A percentile compares a stretch with the other conserved stretches of the same genome.
These are phyloP conservation scores for Sitophilus oryzae DNA, from an alignment of 1,140 invertebrate genomes.

Conservation along the genomic window DNA sequence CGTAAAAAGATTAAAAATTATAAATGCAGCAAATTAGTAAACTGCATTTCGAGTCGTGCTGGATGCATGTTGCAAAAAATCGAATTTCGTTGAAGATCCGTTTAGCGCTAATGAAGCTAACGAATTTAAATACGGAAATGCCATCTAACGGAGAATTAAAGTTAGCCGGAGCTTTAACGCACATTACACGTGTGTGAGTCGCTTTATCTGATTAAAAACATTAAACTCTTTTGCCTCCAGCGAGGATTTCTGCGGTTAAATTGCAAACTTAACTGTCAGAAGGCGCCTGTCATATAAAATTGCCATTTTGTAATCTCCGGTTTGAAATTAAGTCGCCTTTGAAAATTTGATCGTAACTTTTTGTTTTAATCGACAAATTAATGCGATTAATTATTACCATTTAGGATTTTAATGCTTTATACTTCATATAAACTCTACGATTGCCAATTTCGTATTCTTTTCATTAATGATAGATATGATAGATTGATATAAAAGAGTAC, in stretches of 20 bases:
- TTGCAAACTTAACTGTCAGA: constrained; percentile 6
- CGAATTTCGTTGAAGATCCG: not conserved
- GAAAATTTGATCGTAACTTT: not conserved
- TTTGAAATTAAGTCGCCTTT: not conserved
- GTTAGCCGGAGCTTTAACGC: constrained; percentile 9
- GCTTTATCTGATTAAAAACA: constrained; percentile 30
- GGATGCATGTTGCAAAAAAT: not conserved
- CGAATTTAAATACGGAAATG: constrained; percentile 3
- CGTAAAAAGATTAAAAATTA: constrained; percentile 1
- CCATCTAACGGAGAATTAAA: not conserved
- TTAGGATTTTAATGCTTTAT: too few relatives aligned
- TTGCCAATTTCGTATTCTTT: too few relatives aligned
- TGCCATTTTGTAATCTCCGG: not conserved
- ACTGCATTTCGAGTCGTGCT: not conserved
- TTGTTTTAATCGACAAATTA: not conserved
- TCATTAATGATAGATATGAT: too few relatives aligned
- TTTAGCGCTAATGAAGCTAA: constrained; percentile 6
- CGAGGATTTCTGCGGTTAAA: constrained; percentile 22
- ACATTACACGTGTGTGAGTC: constrained; percentile 23
- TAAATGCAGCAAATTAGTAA: constrained; percentile 17
- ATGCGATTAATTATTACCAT: too few relatives aligned
- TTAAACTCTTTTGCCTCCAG: constrained; percentile 25
- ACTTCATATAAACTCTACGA: too few relatives aligned
- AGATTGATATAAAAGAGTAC: too few relatives aligned
- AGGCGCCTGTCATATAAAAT: constrained; percentile 9